Conservation (phyloP, 2,113 vertebrate genomes). For the Alexandromys fortis region DNA sequence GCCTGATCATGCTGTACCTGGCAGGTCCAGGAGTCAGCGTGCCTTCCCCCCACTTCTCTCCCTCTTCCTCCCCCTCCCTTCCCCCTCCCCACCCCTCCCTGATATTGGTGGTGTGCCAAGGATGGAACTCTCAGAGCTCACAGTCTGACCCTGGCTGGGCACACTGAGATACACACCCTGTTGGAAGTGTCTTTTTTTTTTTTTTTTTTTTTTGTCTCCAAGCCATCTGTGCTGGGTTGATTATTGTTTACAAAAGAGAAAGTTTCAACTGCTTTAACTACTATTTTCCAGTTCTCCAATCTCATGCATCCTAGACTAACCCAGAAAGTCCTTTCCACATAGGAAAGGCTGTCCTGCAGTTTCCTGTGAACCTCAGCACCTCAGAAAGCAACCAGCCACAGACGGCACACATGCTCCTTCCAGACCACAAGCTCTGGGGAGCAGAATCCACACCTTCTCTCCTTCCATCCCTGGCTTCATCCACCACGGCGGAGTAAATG, state of each 20-base stretch:
- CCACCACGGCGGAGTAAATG: not conserved
- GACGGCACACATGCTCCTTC: not conserved
- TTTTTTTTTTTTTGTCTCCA: not conserved
- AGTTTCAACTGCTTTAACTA: conserved; percentile 5
- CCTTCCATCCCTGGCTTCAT: not conserved
- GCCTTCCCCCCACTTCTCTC: too few relatives aligned
- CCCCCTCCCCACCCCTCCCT: fast-evolving
- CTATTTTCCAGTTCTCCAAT: not conserved
- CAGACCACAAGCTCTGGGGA: not conserved
- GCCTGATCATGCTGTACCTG: not conserved
- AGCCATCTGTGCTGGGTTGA: not conserved
- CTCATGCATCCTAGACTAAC: not conserved
- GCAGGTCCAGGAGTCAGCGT: too few relatives aligned
- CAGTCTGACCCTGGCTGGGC: not conserved
- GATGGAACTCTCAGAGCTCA: not conserved
- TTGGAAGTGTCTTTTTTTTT: not conserved
- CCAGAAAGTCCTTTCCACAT: not conserved
- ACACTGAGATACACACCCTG: not conserved
- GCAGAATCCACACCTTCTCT: not conserved
- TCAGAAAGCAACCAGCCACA: not conserved
- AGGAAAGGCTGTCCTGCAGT: not conserved
- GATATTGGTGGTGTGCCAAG: not conserved
- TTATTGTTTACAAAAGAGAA: not conserved
- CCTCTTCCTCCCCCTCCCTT: not conserved
- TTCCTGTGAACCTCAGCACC: not conserved